Base-by-base conservation (phyloP, 2,113 vertebrate genomes). In the Anser brachyrhynchus region DNA sequence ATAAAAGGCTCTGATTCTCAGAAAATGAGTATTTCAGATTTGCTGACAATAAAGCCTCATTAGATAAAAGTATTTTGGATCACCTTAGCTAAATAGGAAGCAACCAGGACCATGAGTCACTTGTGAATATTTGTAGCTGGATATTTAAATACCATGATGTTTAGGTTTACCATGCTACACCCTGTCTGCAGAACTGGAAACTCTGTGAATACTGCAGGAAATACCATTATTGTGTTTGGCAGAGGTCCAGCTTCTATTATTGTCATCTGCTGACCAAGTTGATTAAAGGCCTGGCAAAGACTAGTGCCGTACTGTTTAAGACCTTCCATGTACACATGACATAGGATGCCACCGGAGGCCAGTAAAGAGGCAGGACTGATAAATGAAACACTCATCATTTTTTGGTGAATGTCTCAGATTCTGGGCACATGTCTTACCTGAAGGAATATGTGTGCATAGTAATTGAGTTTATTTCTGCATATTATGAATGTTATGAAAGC, bases 181-280 rank as follows among this genome's bases (percentile, higher is more conserved):
- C 89, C 94, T 77, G 82, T 80, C 66, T 93, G 85, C 73, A 88
- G 78, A 81, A 13, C 82, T 96, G 94, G 94, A 88, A 95, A 90
- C 37, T 76, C 77, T 64, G 80, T 87, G 96, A 95, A 91, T 90
- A 55, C 82, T 85, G 78, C 87, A 76, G 94, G 94, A 96, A 90
- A 94, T 64, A 59, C 14, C 71, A 26, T 26, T 90, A 37, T 84
- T 92, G 51, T 92, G 19, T 11, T 80, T 95, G 95, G 95, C 87
- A 67, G 51, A 58, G 28, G 10, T 74, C 75, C 95, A 97, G 72
- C 29, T 12, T 74, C 79, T 79, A 35, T 21, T 33, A 43, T 71
- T 84, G 59, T 89, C 84, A 58, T 94, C 52, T 74, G 39, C 57
- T 86, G 77, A 83, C 25, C 3, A 28, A 31, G 39, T 65, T 91